Evolutionary conservation across 2,113 vertebrate species (phyloP).

Genomic region (Ciconia stormi): DNA sequence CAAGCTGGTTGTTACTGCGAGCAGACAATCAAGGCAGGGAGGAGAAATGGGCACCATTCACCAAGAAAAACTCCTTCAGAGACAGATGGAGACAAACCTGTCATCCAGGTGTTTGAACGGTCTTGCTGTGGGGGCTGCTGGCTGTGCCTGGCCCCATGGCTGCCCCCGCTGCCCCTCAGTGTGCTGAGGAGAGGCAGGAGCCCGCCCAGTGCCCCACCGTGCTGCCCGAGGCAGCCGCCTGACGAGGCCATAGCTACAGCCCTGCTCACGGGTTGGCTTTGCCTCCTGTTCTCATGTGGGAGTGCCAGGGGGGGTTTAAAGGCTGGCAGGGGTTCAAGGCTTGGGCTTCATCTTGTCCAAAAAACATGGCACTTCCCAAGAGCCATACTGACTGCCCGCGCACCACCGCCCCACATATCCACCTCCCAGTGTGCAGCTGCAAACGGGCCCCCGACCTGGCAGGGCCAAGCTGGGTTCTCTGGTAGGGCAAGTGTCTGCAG

Average conservation of each 20-base stretch:
- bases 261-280: not conserved
- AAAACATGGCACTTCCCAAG: not conserved
- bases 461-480: not conserved
- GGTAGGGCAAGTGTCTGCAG: not conserved
- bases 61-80: not conserved
- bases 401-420: fast-evolving
- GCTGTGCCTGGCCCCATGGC: fast-evolving
- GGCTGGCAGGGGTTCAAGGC: not conserved
- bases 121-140: not conserved
- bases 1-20: not conserved
- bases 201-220: fast-evolving
- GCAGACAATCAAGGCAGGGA: not conserved
- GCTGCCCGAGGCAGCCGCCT: fast-evolving
- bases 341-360: not conserved
- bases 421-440: fast-evolving
- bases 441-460: fast-evolving
- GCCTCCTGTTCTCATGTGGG: fast-evolving
- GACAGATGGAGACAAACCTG: not conserved
- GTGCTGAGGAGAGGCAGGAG: not conserved
- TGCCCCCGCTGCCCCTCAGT: not conserved
- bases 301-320: not conserved
- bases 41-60: not conserved
- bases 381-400: not conserved
- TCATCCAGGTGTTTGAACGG: fast-evolving
- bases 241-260: not conserved